Percentiles rank a stretch among this genome's conserved stretches.
Evolutionary conservation across 1,140 invertebrate species (phyloP).

Genomic region (Batillaria attramentaria): DNA sequence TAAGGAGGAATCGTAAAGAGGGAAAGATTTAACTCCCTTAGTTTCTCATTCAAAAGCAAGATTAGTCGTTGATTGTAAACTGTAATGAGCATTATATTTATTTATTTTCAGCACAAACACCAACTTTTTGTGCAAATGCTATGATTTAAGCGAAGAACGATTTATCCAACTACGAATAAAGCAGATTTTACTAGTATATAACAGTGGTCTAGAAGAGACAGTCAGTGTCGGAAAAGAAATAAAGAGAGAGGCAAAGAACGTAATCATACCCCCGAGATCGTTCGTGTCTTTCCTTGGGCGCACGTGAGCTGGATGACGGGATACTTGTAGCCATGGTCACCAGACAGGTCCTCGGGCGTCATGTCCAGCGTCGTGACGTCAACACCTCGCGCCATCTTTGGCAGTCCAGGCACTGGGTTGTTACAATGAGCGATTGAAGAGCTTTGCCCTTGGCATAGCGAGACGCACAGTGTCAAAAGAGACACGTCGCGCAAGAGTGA

Average conservation of each 20-base stretch:
- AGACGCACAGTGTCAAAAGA: too few relatives aligned
- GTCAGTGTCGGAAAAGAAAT: too few relatives aligned
- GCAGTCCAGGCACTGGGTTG: slow-evolving; percentile 32
- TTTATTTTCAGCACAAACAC: neutral
- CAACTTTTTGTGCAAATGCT: too few relatives aligned
- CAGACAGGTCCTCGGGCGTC: slow-evolving; percentile 24
- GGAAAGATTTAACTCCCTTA: too few relatives aligned
- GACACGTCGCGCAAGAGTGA: too few relatives aligned
- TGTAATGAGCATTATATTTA: neutral
- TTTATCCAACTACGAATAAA: neutral
- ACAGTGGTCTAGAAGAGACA: neutral
- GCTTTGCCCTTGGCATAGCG: too few relatives aligned
- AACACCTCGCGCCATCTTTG: slow-evolving; percentile 30
- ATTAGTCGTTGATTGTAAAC: neutral
- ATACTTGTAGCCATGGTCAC: slow-evolving; percentile 28
- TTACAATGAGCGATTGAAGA: too few relatives aligned
- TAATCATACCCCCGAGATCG: neutral
- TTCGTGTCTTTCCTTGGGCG: slow-evolving; percentile 3
- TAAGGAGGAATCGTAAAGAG: too few relatives aligned
- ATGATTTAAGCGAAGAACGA: neutral
- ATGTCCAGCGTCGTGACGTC: slow-evolving; percentile 43
- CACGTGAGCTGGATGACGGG: slow-evolving; percentile 40
- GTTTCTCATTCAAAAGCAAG: too few relatives aligned
- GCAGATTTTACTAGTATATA: neutral
- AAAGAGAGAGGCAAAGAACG: neutral